Conservation (phyloP, 2,797 vertebrate genomes). For the Coendou prehensilis region DNA sequence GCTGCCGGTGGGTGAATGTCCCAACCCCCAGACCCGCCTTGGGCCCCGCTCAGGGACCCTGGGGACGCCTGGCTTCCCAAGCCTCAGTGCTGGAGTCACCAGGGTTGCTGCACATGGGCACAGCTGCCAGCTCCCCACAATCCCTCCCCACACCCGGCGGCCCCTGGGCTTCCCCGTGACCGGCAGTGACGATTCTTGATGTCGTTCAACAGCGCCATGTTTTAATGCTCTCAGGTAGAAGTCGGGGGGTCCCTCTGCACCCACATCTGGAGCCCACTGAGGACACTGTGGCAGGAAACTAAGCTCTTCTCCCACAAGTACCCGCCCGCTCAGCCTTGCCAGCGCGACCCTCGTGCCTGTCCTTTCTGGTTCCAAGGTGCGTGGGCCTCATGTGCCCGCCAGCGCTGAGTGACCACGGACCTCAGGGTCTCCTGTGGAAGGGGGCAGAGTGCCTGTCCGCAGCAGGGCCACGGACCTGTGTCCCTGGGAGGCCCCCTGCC, state of each 20-base stretch:
- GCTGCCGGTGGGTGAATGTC: too few species aligned
- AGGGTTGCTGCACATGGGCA: rapidly evolving
- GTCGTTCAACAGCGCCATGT: background rate
- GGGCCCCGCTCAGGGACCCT: background rate
- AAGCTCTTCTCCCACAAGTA: background rate
- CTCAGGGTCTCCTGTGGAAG: background rate
- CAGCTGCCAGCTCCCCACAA: background rate
- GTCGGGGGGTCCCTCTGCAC: rapidly evolving
- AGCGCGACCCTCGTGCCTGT: rapidly evolving
- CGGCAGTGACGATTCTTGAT: rapidly evolving
- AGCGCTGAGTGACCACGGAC: rapidly evolving
- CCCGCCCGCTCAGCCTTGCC: background rate
- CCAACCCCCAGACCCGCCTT: background rate
- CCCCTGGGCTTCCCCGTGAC: rapidly evolving
- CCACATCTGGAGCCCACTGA: rapidly evolving
- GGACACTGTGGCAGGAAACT: background rate
- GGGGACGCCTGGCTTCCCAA: background rate
- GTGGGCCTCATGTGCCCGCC: rapidly evolving
- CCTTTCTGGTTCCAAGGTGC: rapidly evolving
- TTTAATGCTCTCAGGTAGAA: background rate
- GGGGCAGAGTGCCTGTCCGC: background rate
- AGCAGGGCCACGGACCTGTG: too few species aligned
- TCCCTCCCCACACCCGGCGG: background rate
- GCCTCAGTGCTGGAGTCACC: background rate
- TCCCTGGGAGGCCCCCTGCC: background rate